Conservation (phyloP, 2,113 vertebrate species). For the Lonchura striata region DNA sequence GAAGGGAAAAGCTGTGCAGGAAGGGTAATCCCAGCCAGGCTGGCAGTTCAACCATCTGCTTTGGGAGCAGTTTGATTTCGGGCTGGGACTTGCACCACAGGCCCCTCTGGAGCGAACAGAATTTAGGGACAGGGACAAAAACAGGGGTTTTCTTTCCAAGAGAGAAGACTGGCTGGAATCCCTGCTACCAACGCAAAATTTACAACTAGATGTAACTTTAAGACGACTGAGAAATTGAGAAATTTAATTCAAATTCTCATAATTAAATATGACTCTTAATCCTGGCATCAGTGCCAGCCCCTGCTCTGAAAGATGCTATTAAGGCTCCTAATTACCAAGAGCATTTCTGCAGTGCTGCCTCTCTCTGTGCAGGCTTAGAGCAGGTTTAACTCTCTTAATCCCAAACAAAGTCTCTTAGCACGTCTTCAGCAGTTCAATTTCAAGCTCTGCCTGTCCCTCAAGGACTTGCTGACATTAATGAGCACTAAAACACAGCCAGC, state of each 20-base stretch:
- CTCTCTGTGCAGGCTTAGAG: conserved; percentile 12
- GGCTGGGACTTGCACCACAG: neutral
- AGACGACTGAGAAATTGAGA: neutral
- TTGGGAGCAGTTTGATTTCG: neutral
- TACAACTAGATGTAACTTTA: neutral
- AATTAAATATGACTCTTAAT: conserved; percentile 40
- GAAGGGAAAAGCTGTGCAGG: neutral
- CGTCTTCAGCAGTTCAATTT: conserved; percentile 1
- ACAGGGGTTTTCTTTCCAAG: neutral
- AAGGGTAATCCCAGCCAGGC: neutral
- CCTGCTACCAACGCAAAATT: neutral
- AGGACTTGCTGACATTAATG: conserved; percentile 32
- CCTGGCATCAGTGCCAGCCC: neutral
- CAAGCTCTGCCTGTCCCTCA: conserved; percentile 50
- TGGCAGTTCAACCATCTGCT: neutral
- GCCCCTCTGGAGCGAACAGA: neutral
- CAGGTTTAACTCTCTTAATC: conserved; percentile 63
- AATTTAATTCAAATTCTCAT: neutral
- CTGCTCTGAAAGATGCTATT: conserved; percentile 12
- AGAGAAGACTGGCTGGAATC: neutral
- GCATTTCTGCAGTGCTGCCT: neutral
- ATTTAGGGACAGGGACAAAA: neutral
- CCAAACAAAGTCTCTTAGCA: conserved; percentile 43
- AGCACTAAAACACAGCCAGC: neutral
- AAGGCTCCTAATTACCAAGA: conserved; percentile 1